A percentile compares a stretch with the other conserved stretches of the same genome.
Conservation (phyloP, 2,888 invertebrate species). For the Oeneis ivallda region DNA sequence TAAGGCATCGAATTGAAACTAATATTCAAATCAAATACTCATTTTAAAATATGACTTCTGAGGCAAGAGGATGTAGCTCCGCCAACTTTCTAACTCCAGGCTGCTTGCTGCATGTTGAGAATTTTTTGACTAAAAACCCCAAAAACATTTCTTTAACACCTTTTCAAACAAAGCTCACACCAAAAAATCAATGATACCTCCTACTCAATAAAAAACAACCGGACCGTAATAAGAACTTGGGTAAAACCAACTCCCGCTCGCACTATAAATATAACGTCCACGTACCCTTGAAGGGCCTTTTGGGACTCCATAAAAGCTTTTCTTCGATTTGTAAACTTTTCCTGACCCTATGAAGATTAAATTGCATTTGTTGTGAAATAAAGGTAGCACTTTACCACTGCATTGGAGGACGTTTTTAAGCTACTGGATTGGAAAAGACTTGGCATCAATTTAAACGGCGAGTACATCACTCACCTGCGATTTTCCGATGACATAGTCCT, state of each 20-base stretch:
- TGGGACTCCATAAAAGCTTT: constrained; percentile 42
- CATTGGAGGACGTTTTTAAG: too few relatives aligned
- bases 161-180: background rate
- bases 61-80: too few relatives aligned
- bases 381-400: constrained; percentile 1
- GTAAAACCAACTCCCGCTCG: constrained; percentile 45
- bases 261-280: constrained; percentile 50
- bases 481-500: too few relatives aligned
- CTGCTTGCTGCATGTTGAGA: too few relatives aligned
- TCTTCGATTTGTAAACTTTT: constrained; percentile 31
- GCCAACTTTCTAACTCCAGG: too few relatives aligned
- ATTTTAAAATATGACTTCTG: too few relatives aligned
- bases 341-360: constrained; percentile 14
- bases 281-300: constrained; percentile 43
- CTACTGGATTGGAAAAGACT: too few relatives aligned
- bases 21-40: too few relatives aligned
- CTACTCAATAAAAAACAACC: constrained; percentile 10
- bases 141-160: background rate
- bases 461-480: too few relatives aligned
- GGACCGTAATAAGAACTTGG: constrained; percentile 1
- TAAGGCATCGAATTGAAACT: too few relatives aligned
- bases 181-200: constrained; percentile 12
- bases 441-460: too few relatives aligned
- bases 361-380: constrained; percentile 5
- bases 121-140: too few relatives aligned